Conservation (phyloP, 2,797 vertebrate species). For the Momotus momota region DNA sequence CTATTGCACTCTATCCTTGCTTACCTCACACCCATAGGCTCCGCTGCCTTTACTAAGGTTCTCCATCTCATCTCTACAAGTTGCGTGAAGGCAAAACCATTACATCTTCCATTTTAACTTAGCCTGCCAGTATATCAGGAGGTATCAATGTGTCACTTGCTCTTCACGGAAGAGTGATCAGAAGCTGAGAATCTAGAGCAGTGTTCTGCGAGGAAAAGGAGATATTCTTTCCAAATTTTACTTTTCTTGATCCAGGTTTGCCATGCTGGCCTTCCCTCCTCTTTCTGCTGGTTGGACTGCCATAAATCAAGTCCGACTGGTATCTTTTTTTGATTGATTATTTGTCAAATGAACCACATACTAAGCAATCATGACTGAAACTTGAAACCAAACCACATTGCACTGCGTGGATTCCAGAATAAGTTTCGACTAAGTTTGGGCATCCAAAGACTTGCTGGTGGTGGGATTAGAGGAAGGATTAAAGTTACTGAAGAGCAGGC, state of each 20-base stretch:
- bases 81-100: neutral
- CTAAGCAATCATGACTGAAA: neutral
- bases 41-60: neutral
- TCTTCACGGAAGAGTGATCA: neutral
- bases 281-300: neutral
- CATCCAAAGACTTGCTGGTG: neutral
- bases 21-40: neutral
- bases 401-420: neutral
- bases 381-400: neutral
- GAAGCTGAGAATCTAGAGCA: neutral
- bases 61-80: neutral
- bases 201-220: neutral
- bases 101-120: neutral
- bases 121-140: neutral
- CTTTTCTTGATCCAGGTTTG: neutral
- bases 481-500: neutral
- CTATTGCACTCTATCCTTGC: neutral
- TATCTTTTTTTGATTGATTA: neutral
- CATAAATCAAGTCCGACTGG: neutral
- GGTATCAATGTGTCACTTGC: neutral
- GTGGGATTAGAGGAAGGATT: neutral
- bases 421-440: neutral
- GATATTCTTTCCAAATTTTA: neutral
- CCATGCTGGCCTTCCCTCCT: neutral
- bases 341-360: neutral